These are phyloP conservation scores for Leptogaster cylindrica DNA, from an alignment of 2,888 invertebrate genomes.

Conservation along the genomic window DNA sequence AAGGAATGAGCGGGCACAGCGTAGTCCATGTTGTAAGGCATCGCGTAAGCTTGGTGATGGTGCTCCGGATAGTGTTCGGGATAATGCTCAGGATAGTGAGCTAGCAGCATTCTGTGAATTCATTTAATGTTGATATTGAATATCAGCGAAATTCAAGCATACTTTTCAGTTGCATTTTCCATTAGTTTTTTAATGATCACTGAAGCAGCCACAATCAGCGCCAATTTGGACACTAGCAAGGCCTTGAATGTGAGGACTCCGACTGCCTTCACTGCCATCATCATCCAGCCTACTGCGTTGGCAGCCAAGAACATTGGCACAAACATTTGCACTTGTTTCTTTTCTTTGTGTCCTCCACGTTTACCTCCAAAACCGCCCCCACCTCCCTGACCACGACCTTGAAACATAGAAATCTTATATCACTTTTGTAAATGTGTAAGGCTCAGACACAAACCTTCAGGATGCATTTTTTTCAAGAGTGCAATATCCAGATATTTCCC, in stretches of 20 bases:
- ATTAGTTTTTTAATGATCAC: constrained; percentile 69
- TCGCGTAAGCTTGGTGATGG: constrained; percentile 55
- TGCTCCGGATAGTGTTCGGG: too few relatives aligned
- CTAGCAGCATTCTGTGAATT: constrained; percentile 56
- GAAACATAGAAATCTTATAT: constrained; percentile 32
- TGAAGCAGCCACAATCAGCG: constrained; percentile 69
- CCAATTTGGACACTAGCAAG: constrained; percentile 72
- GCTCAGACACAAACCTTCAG: constrained; percentile 62
- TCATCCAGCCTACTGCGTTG: constrained; percentile 70
- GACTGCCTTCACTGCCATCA: constrained; percentile 69
- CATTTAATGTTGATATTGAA: neutral
- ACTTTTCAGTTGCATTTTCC: constrained; percentile 65
- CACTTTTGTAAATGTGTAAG: neutral
- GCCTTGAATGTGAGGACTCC: constrained; percentile 72
- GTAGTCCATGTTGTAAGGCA: constrained; percentile 62
- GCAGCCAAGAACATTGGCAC: constrained; percentile 73
- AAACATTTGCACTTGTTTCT: constrained; percentile 69
- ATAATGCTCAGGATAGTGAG: constrained; percentile 59
- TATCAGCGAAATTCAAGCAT: neutral
- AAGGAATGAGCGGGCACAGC: constrained; percentile 52
- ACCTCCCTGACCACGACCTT: constrained; percentile 52
- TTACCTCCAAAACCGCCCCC: too few relatives aligned
- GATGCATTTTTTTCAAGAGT: constrained; percentile 63
- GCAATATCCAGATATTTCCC: constrained; percentile 60
- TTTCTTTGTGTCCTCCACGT: constrained; percentile 62